phyloP scores from a whole-genome alignment of 1,140 invertebrate species.

The Chironomus striatipennis region DNA sequence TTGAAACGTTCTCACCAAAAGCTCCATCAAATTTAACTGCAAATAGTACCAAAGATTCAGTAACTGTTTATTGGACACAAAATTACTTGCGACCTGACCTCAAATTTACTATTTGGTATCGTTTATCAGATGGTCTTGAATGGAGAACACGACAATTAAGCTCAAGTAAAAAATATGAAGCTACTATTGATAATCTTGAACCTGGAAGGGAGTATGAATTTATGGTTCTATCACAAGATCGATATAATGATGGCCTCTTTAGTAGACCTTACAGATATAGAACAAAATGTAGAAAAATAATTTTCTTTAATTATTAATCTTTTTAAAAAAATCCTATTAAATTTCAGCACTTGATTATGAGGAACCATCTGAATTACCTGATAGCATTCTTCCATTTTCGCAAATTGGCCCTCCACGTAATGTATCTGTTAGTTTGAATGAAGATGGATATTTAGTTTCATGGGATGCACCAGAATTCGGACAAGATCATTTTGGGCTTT shows the following conservation, averaged over 20 bases:
- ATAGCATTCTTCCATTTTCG: not conserved
- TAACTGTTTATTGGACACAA: constrained; percentile 79
- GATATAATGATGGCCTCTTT: constrained; percentile 79
- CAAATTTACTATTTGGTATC: constrained; percentile 80
- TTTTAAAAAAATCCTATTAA: not conserved
- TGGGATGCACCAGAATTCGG: constrained; percentile 61
- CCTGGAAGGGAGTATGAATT: constrained; percentile 80
- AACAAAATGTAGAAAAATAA: constrained; percentile 51
- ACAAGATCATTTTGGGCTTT: constrained; percentile 46
- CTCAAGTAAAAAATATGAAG: constrained; percentile 60
- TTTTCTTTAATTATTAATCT: not conserved
- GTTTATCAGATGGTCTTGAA: constrained; percentile 56
- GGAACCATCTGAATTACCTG: not conserved
- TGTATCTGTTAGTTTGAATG: constrained; percentile 49
- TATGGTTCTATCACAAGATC: constrained; percentile 81
- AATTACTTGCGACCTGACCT: constrained; percentile 67
- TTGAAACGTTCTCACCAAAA: constrained; percentile 77
- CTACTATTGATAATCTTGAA: constrained; percentile 66
- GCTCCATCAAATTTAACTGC: constrained; percentile 85
- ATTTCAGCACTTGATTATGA: constrained; percentile 9
- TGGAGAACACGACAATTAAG: constrained; percentile 67
- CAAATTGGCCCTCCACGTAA: constrained; percentile 55
- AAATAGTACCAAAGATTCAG: constrained; percentile 63
- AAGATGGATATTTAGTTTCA: constrained; percentile 57
- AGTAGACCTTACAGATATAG: constrained; percentile 71